Percentiles rank a stretch among this genome's conserved stretches.
phyloP scores from a whole-genome alignment of 2,888 invertebrate genomes.

The Tetragonisca angustula region DNA sequence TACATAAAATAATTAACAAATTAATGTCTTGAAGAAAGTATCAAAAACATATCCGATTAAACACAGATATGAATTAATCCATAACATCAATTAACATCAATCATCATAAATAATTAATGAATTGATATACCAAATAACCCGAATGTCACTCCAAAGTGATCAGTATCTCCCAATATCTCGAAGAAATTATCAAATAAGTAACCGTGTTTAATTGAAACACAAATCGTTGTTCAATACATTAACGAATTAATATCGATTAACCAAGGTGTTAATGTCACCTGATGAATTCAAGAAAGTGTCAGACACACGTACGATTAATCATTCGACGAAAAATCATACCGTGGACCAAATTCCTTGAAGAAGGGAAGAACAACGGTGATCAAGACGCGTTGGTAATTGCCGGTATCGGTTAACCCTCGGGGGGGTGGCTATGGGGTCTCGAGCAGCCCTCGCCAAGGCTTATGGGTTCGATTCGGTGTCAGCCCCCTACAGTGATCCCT shows the following conservation, averaged over 20 bases:
- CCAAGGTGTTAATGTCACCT: background rate
- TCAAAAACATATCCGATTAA: too few relatives aligned
- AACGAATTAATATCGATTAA: background rate
- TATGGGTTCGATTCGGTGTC: constrained; percentile 40
- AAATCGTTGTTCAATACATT: background rate
- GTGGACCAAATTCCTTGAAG: constrained; percentile 19
- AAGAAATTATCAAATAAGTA: background rate
- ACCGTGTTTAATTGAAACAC: background rate
- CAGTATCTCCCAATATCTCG: background rate
- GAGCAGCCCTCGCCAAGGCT: constrained; percentile 64
- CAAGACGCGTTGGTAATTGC: constrained; percentile 84
- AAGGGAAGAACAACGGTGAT: constrained; percentile 70
- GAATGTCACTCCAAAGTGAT: too few relatives aligned
- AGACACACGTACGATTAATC: constrained; percentile 35
- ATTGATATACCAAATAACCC: too few relatives aligned
- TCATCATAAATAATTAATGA: too few relatives aligned
- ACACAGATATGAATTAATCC: too few relatives aligned
- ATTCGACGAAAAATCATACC: constrained; percentile 10
- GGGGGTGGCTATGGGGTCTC: constrained; percentile 71
- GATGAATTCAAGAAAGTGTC: background rate
- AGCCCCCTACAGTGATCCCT: constrained; percentile 72
- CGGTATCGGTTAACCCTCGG: constrained; percentile 83
- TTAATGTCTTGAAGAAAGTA: too few relatives aligned
- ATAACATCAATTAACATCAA: too few relatives aligned
- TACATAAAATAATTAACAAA: too few relatives aligned